Base-by-base conservation (phyloP, 2,888 invertebrate species). In the Cephalotes varians region DNA sequence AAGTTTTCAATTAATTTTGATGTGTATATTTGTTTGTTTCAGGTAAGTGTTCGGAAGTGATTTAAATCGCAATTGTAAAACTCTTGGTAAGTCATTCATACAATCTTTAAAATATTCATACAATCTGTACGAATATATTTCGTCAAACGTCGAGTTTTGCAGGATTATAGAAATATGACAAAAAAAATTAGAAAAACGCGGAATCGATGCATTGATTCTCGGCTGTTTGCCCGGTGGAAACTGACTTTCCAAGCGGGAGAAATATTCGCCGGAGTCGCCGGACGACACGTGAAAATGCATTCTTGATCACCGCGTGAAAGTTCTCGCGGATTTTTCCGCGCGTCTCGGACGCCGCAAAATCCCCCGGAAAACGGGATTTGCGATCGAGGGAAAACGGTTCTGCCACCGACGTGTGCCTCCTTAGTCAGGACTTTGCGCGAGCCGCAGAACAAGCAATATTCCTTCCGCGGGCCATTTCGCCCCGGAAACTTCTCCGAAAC, bases 391-490 rank as follows among this genome's bases (percentile, higher is more conserved):
- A 81, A 81, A 85, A 83, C 69, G 74, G 71, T 82, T 82, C 51
- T 28, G 65, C 54, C 74, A 64, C 7, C 54, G 47, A 58, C 73
- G 60, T 56, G 65, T 73, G 37, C 37, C 67, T 18, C 34, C 73
- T 58, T 69, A 67, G 65, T 25, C 82, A 64, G 71, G 81, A 77
- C 62, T 83, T 84, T 62, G 21, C 40, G 31, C 51, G 67, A 76
- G 65, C 28, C 76, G 31, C 65, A 51, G 80, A 83, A 87, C 88
- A 85, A 86, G 84, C 81, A 74, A 76, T 85, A 81, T 84, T 87
- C 88, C 60, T 85, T 77, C 76, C 82, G 80, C 64, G 74, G 81
- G 31, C 73, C 83, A 84, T 87, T 88, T 87, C 81, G 28, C 15
- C 60, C 31, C 60, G 73, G 56, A 79, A 73, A 85, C 83, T 83